Percentiles rank a stretch among this genome's conserved stretches.
Conservation (phyloP, 2,888 invertebrate genomes). For the Lochmaea crataegi region DNA sequence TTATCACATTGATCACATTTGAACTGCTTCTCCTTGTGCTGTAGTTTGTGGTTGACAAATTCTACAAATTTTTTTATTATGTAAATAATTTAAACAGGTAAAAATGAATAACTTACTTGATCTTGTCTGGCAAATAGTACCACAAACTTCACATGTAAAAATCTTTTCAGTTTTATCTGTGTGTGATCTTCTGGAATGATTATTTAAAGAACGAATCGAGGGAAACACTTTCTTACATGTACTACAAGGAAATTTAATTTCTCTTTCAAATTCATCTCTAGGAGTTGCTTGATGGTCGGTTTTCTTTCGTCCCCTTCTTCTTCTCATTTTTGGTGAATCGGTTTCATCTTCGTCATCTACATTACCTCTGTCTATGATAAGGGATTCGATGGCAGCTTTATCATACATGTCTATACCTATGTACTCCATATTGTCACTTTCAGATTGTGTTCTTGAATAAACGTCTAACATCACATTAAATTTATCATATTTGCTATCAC, state of each 20-base stretch:
- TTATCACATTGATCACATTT: conserved; percentile 75
- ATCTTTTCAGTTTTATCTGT: conserved; percentile 27
- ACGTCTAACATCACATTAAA: conserved; percentile 9
- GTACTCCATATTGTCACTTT: conserved; percentile 31
- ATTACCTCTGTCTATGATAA: conserved; percentile 32
- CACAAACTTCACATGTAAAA: conserved; percentile 53
- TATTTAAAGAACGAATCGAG: conserved; percentile 28
- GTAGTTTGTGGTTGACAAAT: conserved; percentile 52
- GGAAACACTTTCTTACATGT: conserved; percentile 43
- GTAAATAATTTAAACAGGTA: neutral
- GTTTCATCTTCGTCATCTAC: conserved; percentile 10
- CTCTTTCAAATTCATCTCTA: conserved; percentile 37
- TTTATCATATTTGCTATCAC: conserved; percentile 3
- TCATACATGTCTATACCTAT: conserved; percentile 35
- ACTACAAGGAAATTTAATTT: conserved; percentile 41
- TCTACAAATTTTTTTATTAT: conserved; percentile 34
- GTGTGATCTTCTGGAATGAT: conserved; percentile 45
- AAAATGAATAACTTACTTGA: conserved; percentile 35
- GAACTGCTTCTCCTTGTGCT: conserved; percentile 67
- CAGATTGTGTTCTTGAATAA: conserved; percentile 5
- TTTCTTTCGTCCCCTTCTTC: conserved; percentile 26
- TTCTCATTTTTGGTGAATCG: conserved; percentile 9
- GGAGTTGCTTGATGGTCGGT: neutral
- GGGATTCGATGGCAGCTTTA: conserved; percentile 34
- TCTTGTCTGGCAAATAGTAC: conserved; percentile 45